Percentiles rank a stretch among this genome's conserved stretches.
phyloP scores from a whole-genome alignment of 64 coral and sea anemone species.

The Cladopsammia gracilis region DNA sequence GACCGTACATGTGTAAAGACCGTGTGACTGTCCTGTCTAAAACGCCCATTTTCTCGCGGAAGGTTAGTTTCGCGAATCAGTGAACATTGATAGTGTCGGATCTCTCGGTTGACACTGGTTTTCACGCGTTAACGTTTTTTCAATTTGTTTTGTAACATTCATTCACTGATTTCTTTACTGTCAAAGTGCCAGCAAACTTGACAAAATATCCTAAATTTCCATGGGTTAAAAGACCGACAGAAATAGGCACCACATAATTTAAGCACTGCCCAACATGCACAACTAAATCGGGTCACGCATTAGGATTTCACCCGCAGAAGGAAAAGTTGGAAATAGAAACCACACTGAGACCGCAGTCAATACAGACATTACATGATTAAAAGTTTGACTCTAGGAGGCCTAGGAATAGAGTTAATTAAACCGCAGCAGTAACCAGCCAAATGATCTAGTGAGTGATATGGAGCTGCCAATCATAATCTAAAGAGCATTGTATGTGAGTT shows the following conservation, averaged over 20 bases:
- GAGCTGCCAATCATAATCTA: conserved; percentile 20
- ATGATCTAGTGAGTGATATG: not conserved
- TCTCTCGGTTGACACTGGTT: too few relatives aligned
- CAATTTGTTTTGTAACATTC: too few relatives aligned
- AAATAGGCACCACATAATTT: too few relatives aligned
- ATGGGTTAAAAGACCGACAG: not conserved
- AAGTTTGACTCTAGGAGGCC: not conserved
- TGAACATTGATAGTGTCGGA: too few relatives aligned
- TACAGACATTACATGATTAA: not conserved
- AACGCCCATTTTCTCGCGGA: not conserved
- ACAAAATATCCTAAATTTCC: too few relatives aligned
- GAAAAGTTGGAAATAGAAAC: not conserved
- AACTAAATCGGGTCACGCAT: not conserved
- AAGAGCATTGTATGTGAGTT: not conserved
- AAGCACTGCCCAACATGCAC: not conserved
- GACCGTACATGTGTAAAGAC: not conserved
- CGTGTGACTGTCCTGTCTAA: not conserved
- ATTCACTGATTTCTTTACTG: too few relatives aligned
- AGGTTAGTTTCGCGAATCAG: too few relatives aligned
- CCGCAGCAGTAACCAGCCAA: not conserved
- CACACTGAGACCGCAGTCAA: not conserved
- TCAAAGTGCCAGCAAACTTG: too few relatives aligned
- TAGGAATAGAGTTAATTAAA: conserved; percentile 4
- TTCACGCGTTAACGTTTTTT: too few relatives aligned
- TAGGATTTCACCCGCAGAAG: not conserved